A percentile compares a stretch with the other conserved stretches of the same genome.
These are phyloP conservation scores for Trachelus troglodyta DNA, from an alignment of 2,888 invertebrate genomes.

Conservation along the genomic window DNA sequence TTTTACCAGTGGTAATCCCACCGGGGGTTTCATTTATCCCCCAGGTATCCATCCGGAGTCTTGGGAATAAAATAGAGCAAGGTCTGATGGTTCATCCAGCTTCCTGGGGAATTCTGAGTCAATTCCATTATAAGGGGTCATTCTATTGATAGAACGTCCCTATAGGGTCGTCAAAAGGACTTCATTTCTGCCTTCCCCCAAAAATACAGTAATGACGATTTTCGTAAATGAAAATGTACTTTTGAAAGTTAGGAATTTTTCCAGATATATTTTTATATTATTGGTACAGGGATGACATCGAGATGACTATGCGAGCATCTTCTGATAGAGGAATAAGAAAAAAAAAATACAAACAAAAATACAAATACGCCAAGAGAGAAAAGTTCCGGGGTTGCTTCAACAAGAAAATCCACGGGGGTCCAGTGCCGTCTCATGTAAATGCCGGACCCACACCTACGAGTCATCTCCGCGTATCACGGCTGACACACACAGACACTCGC, in stretches of 20 bases:
- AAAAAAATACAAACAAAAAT: conserved; percentile 14
- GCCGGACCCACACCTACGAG: conserved; percentile 31
- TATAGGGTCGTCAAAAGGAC: not conserved
- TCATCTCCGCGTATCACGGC: conserved; percentile 7
- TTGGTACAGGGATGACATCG: not conserved
- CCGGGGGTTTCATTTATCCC: conserved; percentile 18
- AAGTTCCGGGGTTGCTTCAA: conserved; percentile 36
- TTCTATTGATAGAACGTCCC: conserved; percentile 32
- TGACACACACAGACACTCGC: conserved; percentile 26
- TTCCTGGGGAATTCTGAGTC: conserved; percentile 28
- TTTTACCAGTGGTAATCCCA: conserved; percentile 10
- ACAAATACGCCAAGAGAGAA: conserved; percentile 29
- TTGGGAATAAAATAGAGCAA: not conserved
- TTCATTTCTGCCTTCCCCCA: not conserved
- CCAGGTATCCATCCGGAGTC: not conserved
- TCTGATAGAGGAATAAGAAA: not conserved
- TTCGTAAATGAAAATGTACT: not conserved
- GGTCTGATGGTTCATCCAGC: not conserved
- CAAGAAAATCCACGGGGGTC: conserved; percentile 56
- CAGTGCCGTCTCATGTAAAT: conserved; percentile 51
- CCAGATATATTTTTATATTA: not conserved
- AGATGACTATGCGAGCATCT: not conserved
- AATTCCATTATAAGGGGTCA: conserved; percentile 39
- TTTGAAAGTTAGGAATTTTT: not conserved
- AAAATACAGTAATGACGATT: not conserved